Evolutionary conservation across 2,888 invertebrate genomes (phyloP).

Genomic region (Andrena fulva): DNA sequence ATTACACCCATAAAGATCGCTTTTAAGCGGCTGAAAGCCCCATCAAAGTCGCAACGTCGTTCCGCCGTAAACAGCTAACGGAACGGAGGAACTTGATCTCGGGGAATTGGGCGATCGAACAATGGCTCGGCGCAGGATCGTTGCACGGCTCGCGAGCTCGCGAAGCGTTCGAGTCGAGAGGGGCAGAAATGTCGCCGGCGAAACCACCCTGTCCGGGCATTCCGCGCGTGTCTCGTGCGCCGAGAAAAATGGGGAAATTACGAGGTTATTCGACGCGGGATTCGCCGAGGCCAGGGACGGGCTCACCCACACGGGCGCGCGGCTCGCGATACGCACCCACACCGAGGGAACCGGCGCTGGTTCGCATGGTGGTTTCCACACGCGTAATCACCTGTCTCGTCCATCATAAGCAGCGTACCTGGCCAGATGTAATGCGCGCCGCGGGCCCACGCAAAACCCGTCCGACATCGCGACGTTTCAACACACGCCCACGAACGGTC

Average conservation of each 20-base stretch:
- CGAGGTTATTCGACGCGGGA: conserved; percentile 56
- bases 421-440: conserved; percentile 82
- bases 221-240: conserved; percentile 23
- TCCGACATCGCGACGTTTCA: conserved; percentile 83
- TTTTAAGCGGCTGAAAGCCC: conserved; percentile 30
- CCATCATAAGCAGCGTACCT: conserved; percentile 80
- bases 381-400: conserved; percentile 84
- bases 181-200: conserved; percentile 12
- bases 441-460: conserved; percentile 82
- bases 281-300: background rate
- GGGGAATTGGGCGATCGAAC: background rate
- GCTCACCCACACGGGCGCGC: conserved; percentile 35
- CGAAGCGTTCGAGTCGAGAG: background rate
- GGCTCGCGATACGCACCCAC: conserved; percentile 31
- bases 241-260: conserved; percentile 44
- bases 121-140: too few species aligned
- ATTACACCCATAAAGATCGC: conserved; percentile 33
- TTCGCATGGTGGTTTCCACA: conserved; percentile 81
- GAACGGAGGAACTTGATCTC: background rate
- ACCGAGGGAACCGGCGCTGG: conserved; percentile 22
- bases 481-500: conserved; percentile 82
- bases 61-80: conserved; percentile 23
- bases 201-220: conserved; percentile 24
- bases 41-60: conserved; percentile 32
- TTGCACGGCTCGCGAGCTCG: background rate